A percentile compares a stretch with the other conserved stretches of the same genome.
Conservation (phyloP, 2,888 invertebrate genomes). For the Phortica magna region DNA sequence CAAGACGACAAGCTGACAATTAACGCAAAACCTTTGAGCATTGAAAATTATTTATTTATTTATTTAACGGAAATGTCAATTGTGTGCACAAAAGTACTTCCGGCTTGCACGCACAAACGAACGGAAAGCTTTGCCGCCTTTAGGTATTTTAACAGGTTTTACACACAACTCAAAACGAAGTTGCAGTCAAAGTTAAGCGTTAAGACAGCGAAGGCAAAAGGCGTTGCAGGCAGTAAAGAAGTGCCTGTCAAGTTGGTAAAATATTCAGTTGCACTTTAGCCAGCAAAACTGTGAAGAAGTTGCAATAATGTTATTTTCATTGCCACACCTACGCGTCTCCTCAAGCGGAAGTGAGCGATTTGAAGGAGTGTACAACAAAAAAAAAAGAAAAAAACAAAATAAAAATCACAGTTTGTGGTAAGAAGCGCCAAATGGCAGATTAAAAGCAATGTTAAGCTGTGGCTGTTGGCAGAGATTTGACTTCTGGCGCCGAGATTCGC, state of each 20-base stretch:
- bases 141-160: background rate
- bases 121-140: background rate
- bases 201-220: background rate
- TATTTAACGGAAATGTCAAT: constrained; percentile 6
- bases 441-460: constrained; percentile 63
- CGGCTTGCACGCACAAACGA: background rate
- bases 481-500: constrained; percentile 39
- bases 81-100: background rate
- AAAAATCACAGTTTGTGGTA: constrained; percentile 15
- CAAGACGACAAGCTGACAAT: background rate
- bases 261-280: constrained; percentile 72
- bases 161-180: background rate
- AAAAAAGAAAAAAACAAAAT: background rate
- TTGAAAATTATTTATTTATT: constrained; percentile 16
- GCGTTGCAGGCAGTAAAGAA: constrained; percentile 45
- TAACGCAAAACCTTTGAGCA: background rate
- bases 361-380: background rate
- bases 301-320: constrained; percentile 66
- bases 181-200: background rate
- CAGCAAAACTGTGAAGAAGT: constrained; percentile 65
- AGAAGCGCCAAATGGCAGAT: constrained; percentile 66
- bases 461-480: constrained; percentile 46
- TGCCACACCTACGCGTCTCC: constrained; percentile 52
- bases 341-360: constrained; percentile 37
- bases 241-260: constrained; percentile 69